phyloP scores from a whole-genome alignment of 2,888 invertebrate genomes.

The Entomobrya multifasciata region DNA sequence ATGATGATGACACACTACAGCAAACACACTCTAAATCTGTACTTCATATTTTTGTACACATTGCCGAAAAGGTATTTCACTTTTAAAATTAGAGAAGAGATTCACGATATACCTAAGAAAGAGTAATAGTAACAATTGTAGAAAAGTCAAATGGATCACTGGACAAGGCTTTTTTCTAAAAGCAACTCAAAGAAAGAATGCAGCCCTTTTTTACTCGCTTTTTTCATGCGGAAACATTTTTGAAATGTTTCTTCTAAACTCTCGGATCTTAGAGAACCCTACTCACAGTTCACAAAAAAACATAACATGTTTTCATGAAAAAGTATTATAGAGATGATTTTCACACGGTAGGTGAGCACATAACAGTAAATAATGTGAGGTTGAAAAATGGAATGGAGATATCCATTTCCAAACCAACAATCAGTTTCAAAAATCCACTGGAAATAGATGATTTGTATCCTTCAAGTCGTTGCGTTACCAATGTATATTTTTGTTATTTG shows the following conservation, averaged over 20 bases:
- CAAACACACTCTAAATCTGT: no score
- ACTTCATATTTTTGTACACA: no score
- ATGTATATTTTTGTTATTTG: no score
- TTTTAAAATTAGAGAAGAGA: no score
- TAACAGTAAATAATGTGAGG: background rate
- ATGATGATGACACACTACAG: no score
- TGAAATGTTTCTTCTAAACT: constrained; percentile 30
- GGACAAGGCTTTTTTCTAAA: no score
- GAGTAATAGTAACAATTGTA: background rate
- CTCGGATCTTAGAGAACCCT: constrained; percentile 6
- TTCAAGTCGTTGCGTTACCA: no score
- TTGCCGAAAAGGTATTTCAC: no score
- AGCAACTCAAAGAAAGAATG: constrained; percentile 36
- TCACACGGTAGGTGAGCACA: constrained; percentile 44
- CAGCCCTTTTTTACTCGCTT: constrained; percentile 36
- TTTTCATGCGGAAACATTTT: constrained; percentile 34
- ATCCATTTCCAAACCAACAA: background rate
- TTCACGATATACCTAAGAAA: background rate
- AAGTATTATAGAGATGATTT: background rate
- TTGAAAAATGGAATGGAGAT: constrained; percentile 23
- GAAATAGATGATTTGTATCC: no score
- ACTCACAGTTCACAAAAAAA: background rate
- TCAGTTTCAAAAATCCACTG: constrained; percentile 5
- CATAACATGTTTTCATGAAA: constrained; percentile 5
- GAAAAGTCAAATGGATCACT: no score